Evolutionary conservation across 1,140 invertebrate genomes (phyloP), one percentile per base, ranked within the genome.

Genomic region (Centruroides vittatus): DNA sequence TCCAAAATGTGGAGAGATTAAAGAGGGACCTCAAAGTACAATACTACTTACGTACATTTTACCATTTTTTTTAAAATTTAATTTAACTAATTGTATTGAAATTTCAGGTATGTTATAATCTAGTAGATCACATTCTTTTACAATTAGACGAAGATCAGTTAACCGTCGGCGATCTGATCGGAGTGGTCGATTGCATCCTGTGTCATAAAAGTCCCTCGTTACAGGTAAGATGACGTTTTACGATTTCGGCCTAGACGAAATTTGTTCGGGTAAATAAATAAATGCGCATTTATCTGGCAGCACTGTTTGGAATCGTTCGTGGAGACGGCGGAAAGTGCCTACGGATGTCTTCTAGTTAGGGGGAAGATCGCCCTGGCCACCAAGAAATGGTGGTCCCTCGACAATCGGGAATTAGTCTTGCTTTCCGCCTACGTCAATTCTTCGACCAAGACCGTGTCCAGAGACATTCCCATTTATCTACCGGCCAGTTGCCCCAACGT

Each of bases 401-500:
- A 85, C 59, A 73, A 81, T 2, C 78, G 81, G 58, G 88, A 91
- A 75, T 79, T 84, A 55, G 82, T 86, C 68, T 75, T 92, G 12
- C 71, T 93, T 35, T 77, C 83, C 0, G 73, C 85, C 48, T 74
- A 87, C 35, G 79, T 85, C 2, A 76, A 78, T 5, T 74, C 79
- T 4, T 81, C 86, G 66, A 79, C 79, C 67, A 78, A 78, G 58
- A 81, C 80, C 35, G 81, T 83, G 3, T 76, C 83, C 0, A 77
- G 82, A 66, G 88, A 92, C 73, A 78, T 88, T 49, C 83, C 88
- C 8, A 81, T 91, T 8, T 93, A 86, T 75, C 75, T 91, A 41
- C 88, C 88, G 7, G 78, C 84, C 52, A 88, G 83, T 72, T 91
- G 88, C 72, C 87, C 88, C 47, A 85, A 82, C 71, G 86, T 88